These are phyloP conservation scores for Lissonota sp. DNA, from an alignment of 2,888 invertebrate species.

Conservation along the genomic window DNA sequence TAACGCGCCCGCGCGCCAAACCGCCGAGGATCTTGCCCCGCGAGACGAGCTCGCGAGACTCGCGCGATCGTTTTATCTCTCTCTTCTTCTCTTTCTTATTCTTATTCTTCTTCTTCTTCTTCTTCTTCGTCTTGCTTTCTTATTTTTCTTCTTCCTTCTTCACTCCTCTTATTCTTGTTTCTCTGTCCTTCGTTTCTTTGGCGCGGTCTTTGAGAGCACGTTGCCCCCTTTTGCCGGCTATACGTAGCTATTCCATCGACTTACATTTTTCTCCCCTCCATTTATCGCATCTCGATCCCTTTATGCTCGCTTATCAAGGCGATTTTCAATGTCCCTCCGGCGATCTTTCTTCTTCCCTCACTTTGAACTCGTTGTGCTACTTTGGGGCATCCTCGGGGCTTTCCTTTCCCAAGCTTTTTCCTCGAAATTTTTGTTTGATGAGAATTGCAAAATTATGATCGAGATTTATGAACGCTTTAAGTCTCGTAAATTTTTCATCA, in stretches of 20 bases:
- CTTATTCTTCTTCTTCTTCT: conserved; percentile 64
- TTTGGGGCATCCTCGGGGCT: too few relatives aligned
- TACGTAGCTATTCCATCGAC: too few relatives aligned
- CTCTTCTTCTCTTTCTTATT: conserved; percentile 50
- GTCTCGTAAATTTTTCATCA: too few relatives aligned
- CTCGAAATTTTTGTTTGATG: too few relatives aligned
- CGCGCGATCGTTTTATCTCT: conserved; percentile 61
- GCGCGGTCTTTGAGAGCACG: conserved; percentile 34
- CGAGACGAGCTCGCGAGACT: conserved; percentile 47
- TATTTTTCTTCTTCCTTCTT: conserved; percentile 61
- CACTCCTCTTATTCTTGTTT: conserved; percentile 44
- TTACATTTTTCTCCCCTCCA: conserved; percentile 11
- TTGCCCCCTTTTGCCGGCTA: conserved; percentile 29
- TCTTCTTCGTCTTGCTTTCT: conserved; percentile 53
- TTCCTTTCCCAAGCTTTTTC: too few relatives aligned
- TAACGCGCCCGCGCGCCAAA: conserved; percentile 69
- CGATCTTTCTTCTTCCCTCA: neutral
- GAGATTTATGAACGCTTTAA: too few relatives aligned
- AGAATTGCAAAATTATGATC: too few relatives aligned
- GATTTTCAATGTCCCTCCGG: too few relatives aligned
- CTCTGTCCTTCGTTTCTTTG: conserved; percentile 43
- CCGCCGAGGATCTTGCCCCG: conserved; percentile 44
- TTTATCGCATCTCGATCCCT: neutral
- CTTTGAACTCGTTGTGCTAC: conserved; percentile 1
- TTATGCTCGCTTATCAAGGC: neutral